Evolutionary conservation across 2,113 vertebrate genomes (phyloP).

Genomic region (Bubo blakistoni): DNA sequence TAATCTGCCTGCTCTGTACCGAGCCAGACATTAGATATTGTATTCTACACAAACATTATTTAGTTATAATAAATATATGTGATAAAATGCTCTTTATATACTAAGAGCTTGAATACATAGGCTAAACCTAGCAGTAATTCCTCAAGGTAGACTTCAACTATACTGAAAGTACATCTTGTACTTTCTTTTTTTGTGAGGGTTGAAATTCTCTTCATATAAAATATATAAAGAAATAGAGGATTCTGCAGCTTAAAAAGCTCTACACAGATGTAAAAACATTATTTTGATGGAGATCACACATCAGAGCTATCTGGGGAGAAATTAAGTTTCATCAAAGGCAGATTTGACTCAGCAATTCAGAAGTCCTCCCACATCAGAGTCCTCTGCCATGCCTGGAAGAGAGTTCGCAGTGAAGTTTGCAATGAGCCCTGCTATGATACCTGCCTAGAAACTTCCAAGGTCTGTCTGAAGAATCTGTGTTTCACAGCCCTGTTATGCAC

Average conservation of each 20-base stretch:
- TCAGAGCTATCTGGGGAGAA: not conserved
- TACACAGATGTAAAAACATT: not conserved
- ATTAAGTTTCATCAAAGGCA: not conserved
- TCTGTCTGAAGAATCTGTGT: not conserved
- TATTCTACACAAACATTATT: not conserved
- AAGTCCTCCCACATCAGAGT: not conserved
- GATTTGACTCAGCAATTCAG: not conserved
- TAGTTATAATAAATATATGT: not conserved
- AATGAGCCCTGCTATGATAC: not conserved
- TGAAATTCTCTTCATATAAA: not conserved
- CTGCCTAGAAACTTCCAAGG: not conserved
- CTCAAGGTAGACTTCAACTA: not conserved
- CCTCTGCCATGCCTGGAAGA: not conserved
- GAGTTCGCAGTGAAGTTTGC: not conserved
- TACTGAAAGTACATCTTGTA: not conserved
- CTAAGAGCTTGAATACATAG: not conserved
- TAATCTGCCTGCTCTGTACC: not conserved
- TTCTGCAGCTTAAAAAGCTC: not conserved
- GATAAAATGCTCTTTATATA: not conserved
- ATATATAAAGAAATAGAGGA: not conserved
- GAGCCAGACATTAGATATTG: not conserved
- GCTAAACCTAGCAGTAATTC: not conserved
- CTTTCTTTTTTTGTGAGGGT: not conserved
- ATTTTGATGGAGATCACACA: not conserved
- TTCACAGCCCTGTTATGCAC: not conserved